phyloP scores from a whole-genome alignment of 2,113 vertebrate genomes.

The Lagopus muta region DNA sequence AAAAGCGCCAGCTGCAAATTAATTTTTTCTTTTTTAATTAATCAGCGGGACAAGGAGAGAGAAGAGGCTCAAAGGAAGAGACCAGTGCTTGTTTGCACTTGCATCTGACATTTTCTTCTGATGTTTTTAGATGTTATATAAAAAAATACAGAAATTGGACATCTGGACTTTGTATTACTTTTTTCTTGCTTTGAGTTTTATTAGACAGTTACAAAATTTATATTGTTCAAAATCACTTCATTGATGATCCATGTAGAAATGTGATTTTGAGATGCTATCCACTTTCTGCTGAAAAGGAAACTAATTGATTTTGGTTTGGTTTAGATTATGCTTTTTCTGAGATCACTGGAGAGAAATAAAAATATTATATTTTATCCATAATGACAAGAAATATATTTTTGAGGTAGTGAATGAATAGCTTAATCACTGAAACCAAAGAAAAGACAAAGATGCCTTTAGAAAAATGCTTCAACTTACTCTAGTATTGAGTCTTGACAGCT shows the following conservation, averaged over 20 bases:
- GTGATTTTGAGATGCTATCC: not conserved
- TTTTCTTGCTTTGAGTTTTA: slow-evolving; percentile 9
- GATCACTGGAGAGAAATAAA: slow-evolving; percentile 31
- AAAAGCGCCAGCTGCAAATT: not conserved
- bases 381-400: not conserved
- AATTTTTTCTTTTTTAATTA: not conserved
- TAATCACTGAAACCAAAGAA: slow-evolving; percentile 24
- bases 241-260: not conserved
- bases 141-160: not conserved
- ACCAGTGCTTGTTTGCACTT: not conserved
- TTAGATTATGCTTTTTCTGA: not conserved
- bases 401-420: not conserved
- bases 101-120: not conserved
- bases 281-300: not conserved
- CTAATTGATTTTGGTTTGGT: not conserved
- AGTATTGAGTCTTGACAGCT: slow-evolving; percentile 9
- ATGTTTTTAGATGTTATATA: not conserved
- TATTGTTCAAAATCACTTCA: slow-evolving; percentile 18
- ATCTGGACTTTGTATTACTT: not conserved
- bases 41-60: not conserved
- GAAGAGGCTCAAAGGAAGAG: not conserved
- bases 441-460: not conserved
- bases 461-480: not conserved
- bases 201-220: not conserved
- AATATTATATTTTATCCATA: slow-evolving; percentile 7